Conservation (phyloP, 53 echinoderm and acorn worm genomes). For the Glandiceps talaboti region DNA sequence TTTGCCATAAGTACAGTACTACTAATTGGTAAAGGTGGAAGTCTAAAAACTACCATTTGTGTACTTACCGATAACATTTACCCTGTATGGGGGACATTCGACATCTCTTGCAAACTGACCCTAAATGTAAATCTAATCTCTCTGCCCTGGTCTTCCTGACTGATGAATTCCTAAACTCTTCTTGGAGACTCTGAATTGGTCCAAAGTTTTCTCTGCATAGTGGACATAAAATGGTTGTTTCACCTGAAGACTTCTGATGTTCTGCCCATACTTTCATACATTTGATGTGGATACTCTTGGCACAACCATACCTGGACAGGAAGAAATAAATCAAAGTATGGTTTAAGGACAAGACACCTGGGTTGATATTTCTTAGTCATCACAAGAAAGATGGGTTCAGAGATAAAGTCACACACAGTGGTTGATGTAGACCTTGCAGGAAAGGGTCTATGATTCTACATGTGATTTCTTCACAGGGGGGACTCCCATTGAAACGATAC, state of each 20-base stretch:
- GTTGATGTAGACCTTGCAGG: too few species aligned
- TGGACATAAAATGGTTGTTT: conserved; percentile 59
- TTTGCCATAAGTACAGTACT: too few species aligned
- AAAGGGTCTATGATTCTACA: too few species aligned
- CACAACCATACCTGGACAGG: conserved; percentile 87
- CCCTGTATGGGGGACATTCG: conserved; percentile 79
- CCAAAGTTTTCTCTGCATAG: conserved; percentile 88
- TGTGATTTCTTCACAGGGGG: too few species aligned
- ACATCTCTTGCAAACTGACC: conserved; percentile 43
- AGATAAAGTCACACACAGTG: too few species aligned
- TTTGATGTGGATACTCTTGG: conserved; percentile 91
- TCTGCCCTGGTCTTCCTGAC: conserved; percentile 75
- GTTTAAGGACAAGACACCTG: too few species aligned
- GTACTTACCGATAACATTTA: conserved; percentile 77
- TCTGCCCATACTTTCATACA: conserved; percentile 99
- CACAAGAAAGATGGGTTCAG: too few species aligned
- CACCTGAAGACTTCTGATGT: conserved; percentile 89
- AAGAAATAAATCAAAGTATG: too few species aligned
- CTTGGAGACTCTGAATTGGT: conserved; percentile 58
- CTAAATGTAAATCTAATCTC: conserved; percentile 58
- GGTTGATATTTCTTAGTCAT: too few species aligned
- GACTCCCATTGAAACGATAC: too few species aligned
- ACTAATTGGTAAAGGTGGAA: too few species aligned
- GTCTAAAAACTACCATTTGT: too few species aligned
- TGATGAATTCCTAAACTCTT: conserved; percentile 69